Evolutionary conservation across 2,888 invertebrate genomes (phyloP), one percentile per base, ranked within the genome.

Genomic region (Eupithecia subumbrata): DNA sequence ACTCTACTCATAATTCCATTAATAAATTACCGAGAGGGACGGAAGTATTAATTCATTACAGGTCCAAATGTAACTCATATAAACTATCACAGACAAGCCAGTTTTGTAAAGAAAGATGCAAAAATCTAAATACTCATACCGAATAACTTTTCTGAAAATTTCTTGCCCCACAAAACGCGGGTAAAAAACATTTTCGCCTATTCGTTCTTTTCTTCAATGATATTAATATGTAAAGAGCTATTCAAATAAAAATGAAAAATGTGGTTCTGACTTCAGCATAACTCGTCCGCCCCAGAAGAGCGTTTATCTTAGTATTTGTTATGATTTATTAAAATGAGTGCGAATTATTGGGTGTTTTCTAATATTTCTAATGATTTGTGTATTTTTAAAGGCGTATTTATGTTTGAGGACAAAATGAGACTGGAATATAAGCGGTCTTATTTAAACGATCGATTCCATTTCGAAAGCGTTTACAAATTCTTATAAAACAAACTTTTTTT

Each of bases 211-310:
- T 77, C 73, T 76, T 79, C 74, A 75, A 67, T 76, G 69, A 81
- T 79, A 81, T 80, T 80, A 80, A 81, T 81, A 81, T 80, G 80
- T 79, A 81, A 80, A 79, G 78, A 81, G 80, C 80, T 81, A 79
- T 80, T 80, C 80, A 79, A 79, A 79, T 80, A 80, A 78, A 81
- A 81, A 79, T 81, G 80, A 81, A 78, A 81, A 76, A 78, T 81
- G 80, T 78, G 70, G 76, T 67, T 77, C 79, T 74, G 81, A 76
- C 78, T 78, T 78, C 80, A 76, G 78, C 74, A 75, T 79, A 78
- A 79, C 78, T 79, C 81, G 74, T 73, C 75, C 71, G 76, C 72
- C 74, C 78, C 73, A 56, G 69, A 78, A 78, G 76, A 79, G 78
- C 78, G 80, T 79, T 81, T 80, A 79, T 79, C 72, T 73, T 63